Conservation (phyloP, 1,140 invertebrate genomes). For the Sinonovacula constricta region DNA sequence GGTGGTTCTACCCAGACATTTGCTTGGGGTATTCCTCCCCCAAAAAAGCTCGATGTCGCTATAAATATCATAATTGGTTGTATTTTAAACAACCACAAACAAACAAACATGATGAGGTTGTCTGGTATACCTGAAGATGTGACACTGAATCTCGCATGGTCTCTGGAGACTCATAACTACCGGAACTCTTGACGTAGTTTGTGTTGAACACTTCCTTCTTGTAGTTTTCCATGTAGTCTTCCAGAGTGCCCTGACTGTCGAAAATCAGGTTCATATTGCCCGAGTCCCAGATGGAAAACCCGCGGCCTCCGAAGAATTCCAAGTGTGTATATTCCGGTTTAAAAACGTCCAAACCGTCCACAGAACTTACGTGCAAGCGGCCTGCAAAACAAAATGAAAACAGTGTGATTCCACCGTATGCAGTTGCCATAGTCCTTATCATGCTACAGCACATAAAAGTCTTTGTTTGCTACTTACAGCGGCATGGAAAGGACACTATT, state of each 20-base stretch:
- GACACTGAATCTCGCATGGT: slow-evolving; percentile 17
- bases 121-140: slow-evolving; percentile 27
- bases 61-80: no score
- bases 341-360: slow-evolving; percentile 34
- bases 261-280: not conserved
- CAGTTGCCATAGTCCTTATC: no score
- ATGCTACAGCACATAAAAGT: no score
- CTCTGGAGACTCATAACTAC: slow-evolving; percentile 25
- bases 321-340: slow-evolving; percentile 9
- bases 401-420: no score
- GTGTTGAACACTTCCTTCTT: slow-evolving; percentile 28
- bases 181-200: slow-evolving; percentile 10
- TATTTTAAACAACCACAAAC: no score
- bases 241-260: slow-evolving; percentile 33
- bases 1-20: no score
- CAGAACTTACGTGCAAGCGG: slow-evolving; percentile 17
- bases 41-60: no score
- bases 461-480: no score
- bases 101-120: no score
- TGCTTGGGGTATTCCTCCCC: no score
- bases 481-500: no score
- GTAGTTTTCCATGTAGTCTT: slow-evolving; percentile 34
- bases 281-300: slow-evolving; percentile 36
- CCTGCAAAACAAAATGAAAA: slow-evolving; percentile 33
- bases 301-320: slow-evolving; percentile 36